Evolutionary conservation across 2,113 vertebrate species (phyloP).

Genomic region (Enhydra lutris): DNA sequence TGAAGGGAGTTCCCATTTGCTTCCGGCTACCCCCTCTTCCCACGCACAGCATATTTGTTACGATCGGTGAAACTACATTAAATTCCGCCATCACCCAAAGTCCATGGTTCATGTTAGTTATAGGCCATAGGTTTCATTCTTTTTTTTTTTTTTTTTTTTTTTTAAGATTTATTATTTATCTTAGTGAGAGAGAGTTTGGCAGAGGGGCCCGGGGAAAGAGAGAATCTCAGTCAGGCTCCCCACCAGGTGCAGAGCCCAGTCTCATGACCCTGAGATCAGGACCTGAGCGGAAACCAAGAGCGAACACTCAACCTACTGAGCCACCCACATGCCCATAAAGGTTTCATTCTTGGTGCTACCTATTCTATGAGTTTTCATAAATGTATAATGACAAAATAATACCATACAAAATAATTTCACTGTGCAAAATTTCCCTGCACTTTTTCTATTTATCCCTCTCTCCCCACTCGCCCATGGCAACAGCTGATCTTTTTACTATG

Average conservation of each 20-base stretch:
- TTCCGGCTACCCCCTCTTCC: neutral
- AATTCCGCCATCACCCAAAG: neutral
- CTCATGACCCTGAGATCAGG: neutral
- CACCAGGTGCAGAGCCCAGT: neutral
- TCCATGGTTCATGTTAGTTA: neutral
- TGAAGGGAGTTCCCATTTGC: neutral
- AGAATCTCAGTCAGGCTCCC: neutral
- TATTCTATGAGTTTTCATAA: neutral
- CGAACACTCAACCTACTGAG: neutral
- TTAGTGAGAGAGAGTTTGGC: neutral
- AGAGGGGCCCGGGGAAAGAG: neutral
- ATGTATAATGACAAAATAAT: neutral
- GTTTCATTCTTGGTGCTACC: neutral
- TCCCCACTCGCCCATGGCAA: too few species aligned
- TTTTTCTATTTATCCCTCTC: too few species aligned
- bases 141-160: neutral
- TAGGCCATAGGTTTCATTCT: neutral
- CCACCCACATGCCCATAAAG: neutral
- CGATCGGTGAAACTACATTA: neutral
- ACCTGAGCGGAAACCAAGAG: neutral
- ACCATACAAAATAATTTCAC: neutral
- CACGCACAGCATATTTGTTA: neutral
- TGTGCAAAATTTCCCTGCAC: too few species aligned
- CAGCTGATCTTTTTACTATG: too few species aligned
- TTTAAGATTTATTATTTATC: neutral